phyloP scores from a whole-genome alignment of 2,888 invertebrate genomes.

The Nyleta sp. region DNA sequence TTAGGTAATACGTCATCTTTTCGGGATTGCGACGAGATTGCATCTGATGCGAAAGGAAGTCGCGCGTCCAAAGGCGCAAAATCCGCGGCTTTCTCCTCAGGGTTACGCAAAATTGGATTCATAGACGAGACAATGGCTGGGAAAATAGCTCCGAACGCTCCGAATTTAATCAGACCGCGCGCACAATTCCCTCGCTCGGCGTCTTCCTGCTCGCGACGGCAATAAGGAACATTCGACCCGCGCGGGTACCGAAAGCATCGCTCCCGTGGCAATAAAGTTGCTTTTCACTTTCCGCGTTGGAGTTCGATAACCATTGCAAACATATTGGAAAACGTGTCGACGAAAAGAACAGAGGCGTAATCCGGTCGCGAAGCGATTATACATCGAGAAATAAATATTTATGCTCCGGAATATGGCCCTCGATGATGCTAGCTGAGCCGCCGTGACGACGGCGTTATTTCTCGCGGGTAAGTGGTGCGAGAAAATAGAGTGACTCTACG shows the following conservation, averaged over 20 bases:
- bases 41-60: slow-evolving; percentile 60
- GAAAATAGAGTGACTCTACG: slow-evolving; percentile 17
- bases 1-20: slow-evolving; percentile 47
- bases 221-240: slow-evolving; percentile 55
- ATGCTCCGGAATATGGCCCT: slow-evolving; percentile 1
- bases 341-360: slow-evolving; percentile 18
- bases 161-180: slow-evolving; percentile 58
- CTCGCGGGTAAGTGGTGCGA: slow-evolving; percentile 15
- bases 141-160: slow-evolving; percentile 47
- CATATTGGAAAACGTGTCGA: slow-evolving; percentile 39
- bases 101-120: slow-evolving; percentile 66
- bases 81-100: slow-evolving; percentile 51
- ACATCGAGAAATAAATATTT: slow-evolving; percentile 38
- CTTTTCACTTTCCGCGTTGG: slow-evolving; percentile 30
- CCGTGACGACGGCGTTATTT: slow-evolving; percentile 34
- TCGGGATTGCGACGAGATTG: slow-evolving; percentile 28
- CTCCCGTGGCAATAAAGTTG: slow-evolving; percentile 23
- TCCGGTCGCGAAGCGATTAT: slow-evolving; percentile 32
- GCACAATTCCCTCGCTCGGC: slow-evolving; percentile 38
- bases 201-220: slow-evolving; percentile 39
- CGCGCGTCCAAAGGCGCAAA: slow-evolving; percentile 19
- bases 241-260: slow-evolving; percentile 39
- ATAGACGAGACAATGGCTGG: slow-evolving; percentile 56
- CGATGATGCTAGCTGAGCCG: slow-evolving; percentile 12
- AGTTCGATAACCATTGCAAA: slow-evolving; percentile 37